A percentile compares a stretch with the other conserved stretches of the same genome.
Evolutionary conservation across 2,797 vertebrate genomes (phyloP).

Genomic region (Siniperca scherzeri): DNA sequence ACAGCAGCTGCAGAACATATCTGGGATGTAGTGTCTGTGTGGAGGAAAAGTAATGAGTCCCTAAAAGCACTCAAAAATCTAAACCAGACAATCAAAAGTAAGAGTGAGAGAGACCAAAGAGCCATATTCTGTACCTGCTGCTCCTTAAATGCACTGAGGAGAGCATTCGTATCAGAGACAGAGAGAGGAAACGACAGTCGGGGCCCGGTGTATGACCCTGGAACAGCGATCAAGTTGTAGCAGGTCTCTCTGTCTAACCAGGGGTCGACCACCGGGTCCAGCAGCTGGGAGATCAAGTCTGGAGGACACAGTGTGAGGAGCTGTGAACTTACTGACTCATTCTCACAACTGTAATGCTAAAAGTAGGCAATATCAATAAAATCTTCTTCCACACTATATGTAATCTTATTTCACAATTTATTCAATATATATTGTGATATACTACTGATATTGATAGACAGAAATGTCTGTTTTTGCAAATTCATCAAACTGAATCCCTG

Average conservation of each 20-base stretch:
- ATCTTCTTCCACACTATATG: neutral
- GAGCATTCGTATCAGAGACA: constrained; percentile 85
- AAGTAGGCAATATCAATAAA: neutral
- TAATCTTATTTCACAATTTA: neutral
- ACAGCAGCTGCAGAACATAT: constrained; percentile 93
- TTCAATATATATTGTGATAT: neutral
- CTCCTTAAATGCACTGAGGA: constrained; percentile 92
- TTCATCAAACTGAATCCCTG: neutral
- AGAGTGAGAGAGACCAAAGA: neutral
- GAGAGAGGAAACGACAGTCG: constrained; percentile 92
- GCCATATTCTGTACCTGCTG: constrained; percentile 82
- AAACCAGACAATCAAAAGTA: neutral
- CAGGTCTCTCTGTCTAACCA: constrained; percentile 77
- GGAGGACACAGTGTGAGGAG: constrained; percentile 50
- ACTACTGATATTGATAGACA: neutral
- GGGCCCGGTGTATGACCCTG: constrained; percentile 92
- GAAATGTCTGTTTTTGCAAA: neutral
- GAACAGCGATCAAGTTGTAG: constrained; percentile 86
- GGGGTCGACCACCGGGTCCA: constrained; percentile 79
- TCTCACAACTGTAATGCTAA: neutral
- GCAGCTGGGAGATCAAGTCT: constrained; percentile 88
- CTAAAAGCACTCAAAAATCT: neutral
- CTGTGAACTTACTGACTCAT: neutral
- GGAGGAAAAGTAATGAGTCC: neutral
- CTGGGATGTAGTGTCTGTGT: constrained; percentile 91